These are phyloP conservation scores for Homarus gammarus DNA, from an alignment of 2,888 invertebrate species.

Conservation along the genomic window DNA sequence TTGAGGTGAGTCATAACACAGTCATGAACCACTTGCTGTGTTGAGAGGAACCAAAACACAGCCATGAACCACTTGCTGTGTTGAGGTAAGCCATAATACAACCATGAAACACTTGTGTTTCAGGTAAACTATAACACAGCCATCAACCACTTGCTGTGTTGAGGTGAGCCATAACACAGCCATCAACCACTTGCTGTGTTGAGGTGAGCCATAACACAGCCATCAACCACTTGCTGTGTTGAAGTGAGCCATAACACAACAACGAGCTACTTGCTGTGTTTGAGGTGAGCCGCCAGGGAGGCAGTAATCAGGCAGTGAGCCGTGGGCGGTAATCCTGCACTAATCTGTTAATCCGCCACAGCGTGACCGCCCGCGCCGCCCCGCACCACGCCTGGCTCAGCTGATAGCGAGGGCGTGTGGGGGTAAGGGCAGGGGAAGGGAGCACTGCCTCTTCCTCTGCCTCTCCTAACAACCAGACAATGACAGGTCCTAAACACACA, in stretches of 20 bases:
- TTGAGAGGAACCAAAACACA: neutral
- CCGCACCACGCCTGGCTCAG: slow-evolving; percentile 28
- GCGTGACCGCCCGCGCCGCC: slow-evolving; percentile 39
- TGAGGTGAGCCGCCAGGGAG: neutral
- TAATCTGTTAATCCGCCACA: slow-evolving; percentile 49
- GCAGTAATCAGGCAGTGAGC: slow-evolving; percentile 49
- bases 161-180: neutral
- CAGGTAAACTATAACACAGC: neutral
- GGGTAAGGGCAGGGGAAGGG: neutral
- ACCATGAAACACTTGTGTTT: neutral
- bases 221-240: neutral
- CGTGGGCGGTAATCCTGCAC: slow-evolving; percentile 27
- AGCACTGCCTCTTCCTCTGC: neutral
- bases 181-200: neutral
- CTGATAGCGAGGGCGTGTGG: slow-evolving; percentile 39
- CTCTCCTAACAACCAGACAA: neutral
- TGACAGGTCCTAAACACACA: neutral
- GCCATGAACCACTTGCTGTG: neutral
- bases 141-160: neutral
- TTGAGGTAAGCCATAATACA: neutral
- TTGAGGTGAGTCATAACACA: neutral
- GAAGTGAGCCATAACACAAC: neutral
- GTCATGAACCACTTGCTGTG: neutral
- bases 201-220: neutral
- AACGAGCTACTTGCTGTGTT: neutral